A percentile compares a stretch with the other conserved stretches of the same genome.
phyloP scores from a whole-genome alignment of 2,888 invertebrate genomes.

The Diaperis boleti region DNA sequence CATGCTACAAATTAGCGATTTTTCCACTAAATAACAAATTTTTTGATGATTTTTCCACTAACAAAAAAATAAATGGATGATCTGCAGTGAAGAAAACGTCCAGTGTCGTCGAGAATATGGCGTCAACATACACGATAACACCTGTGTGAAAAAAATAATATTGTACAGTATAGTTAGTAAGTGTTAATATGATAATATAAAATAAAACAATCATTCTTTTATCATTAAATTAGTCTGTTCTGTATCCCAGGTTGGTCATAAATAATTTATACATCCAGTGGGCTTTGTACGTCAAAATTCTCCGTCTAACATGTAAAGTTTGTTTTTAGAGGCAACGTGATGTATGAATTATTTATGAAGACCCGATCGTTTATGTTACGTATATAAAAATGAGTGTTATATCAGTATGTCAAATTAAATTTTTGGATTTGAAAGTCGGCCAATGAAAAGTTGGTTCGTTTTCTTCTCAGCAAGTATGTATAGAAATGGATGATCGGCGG shows the following conservation, averaged over 20 bases:
- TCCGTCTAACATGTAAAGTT: too few relatives aligned
- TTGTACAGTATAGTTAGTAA: too few relatives aligned
- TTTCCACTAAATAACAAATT: conserved; percentile 7
- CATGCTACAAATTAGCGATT: neutral
- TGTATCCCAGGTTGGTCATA: too few relatives aligned
- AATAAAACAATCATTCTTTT: too few relatives aligned
- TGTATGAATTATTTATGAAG: too few relatives aligned
- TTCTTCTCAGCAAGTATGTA: conserved; percentile 54
- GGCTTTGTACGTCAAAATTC: too few relatives aligned
- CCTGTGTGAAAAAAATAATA: conserved; percentile 7
- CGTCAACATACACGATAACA: neutral
- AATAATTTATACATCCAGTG: too few relatives aligned
- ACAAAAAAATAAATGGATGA: conserved; percentile 20
- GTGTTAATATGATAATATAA: too few relatives aligned
- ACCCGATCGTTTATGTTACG: too few relatives aligned
- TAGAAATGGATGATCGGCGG: conserved; percentile 50
- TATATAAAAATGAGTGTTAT: neutral
- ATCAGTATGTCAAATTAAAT: neutral
- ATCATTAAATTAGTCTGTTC: too few relatives aligned
- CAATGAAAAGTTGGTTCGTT: conserved; percentile 10
- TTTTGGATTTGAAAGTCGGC: conserved; percentile 12
- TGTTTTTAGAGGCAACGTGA: too few relatives aligned
- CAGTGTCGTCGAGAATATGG: neutral
- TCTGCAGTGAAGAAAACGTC: conserved; percentile 8
- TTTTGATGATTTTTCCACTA: neutral